Evolutionary conservation across 2,888 invertebrate genomes (phyloP), one percentile per base, ranked within the genome.

Genomic region (Microctonus aethiopoides): DNA sequence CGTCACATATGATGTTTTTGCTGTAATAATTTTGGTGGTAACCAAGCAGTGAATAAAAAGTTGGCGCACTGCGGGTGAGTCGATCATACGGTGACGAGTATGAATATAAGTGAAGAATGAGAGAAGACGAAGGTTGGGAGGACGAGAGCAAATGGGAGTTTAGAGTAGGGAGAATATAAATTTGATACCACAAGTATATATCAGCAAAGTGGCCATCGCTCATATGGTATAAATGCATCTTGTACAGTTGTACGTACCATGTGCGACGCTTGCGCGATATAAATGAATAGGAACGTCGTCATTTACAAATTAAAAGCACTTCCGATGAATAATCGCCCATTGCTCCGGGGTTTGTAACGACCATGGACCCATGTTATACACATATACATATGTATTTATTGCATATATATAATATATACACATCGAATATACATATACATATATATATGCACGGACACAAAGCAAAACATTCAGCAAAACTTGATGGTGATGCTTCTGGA

Each of bases 251-350:
- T n/a, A n/a, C n/a, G 70, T 62, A 67, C 59, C 65, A 69, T 69
- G 70, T 72, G 73, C 69, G 68, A 76, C 73, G 71, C 71, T 70
- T 67, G 71, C 51, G 66, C 46, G 66, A 68, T 68, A 68, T 68
- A 73, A 72, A 73, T 72, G 70, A 73, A 75, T 76, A 70, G 75
- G 65, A 76, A 74, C 73, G 73, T 77, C 74, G 76, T 77, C 76
- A 70, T 77, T 77, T 79, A 79, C 76, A 77, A 80, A 81, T 81
- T 80, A 80, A 81, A 80, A 76, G 73, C 74, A 74, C 75, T 79
- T 72, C 60, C 72, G 73, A 75, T 79, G 78, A 80, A 70, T 78
- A 76, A 80, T 79, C 66, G 68, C 57, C 26, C 57, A 32, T 20
- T 57, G 26, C 29, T 32, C 34, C 2, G 57, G 10, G 57, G 26